These are phyloP conservation scores for Perca fluviatilis DNA, from an alignment of 2,113 vertebrate species.

Conservation along the genomic window DNA sequence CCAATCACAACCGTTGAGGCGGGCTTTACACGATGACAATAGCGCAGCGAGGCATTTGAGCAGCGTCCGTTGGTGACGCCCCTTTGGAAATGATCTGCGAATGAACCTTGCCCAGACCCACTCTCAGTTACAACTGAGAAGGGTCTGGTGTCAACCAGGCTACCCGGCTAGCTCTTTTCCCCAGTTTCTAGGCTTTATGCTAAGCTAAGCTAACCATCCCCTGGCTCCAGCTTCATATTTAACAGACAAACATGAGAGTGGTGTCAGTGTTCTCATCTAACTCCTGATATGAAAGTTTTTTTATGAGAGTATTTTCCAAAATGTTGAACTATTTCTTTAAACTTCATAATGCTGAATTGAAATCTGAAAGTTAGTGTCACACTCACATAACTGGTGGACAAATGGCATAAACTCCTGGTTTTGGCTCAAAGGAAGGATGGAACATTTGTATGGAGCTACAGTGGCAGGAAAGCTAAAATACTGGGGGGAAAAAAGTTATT, in stretches of 20 bases:
- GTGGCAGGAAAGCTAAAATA: slow-evolving; percentile 94
- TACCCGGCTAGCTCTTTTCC: background rate
- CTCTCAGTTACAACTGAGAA: too few relatives aligned
- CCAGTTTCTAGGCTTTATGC: background rate
- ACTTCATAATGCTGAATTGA: background rate
- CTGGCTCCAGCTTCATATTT: background rate
- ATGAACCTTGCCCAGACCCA: too few relatives aligned
- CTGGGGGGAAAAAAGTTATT: slow-evolving; percentile 69
- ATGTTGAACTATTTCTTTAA: background rate
- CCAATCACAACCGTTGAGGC: too few relatives aligned
- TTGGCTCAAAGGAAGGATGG: slow-evolving; percentile 93
- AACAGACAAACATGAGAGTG: background rate
- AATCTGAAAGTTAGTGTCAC: background rate
- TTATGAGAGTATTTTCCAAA: background rate
- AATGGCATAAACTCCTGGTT: slow-evolving; percentile 95
- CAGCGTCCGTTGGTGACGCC: too few relatives aligned
- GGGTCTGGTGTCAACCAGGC: too few relatives aligned
- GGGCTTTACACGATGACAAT: too few relatives aligned
- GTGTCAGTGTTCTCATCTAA: background rate
- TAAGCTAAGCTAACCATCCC: slow-evolving; percentile 1
- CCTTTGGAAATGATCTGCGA: too few relatives aligned
- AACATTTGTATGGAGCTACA: slow-evolving; percentile 94
- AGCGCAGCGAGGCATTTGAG: too few relatives aligned
- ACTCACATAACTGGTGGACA: slow-evolving; percentile 93
- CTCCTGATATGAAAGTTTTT: background rate